These are phyloP conservation scores for Hirundo rustica DNA, from an alignment of 2,797 vertebrate species.

Conservation along the genomic window DNA sequence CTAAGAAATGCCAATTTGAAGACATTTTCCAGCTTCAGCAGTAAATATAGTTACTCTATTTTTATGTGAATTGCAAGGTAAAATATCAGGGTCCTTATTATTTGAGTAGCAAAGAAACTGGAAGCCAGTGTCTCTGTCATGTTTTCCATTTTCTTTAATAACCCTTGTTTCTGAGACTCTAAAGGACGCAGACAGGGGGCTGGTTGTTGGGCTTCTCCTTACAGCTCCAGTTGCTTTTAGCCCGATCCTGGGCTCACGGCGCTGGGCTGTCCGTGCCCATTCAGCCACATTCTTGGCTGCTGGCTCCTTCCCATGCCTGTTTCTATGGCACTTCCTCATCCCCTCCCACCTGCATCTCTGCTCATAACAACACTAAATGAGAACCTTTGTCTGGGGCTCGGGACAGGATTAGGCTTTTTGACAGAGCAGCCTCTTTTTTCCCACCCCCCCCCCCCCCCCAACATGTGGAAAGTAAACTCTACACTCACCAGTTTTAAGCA, in stretches of 20 bases:
- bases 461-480: not conserved
- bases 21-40: not conserved
- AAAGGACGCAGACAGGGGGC: not conserved
- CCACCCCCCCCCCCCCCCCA: no score
- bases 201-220: not conserved
- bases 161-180: not conserved
- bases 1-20: not conserved
- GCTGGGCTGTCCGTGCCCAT: not conserved
- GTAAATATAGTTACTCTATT: not conserved
- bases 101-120: not conserved
- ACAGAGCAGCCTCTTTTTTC: not conserved
- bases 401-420: not conserved
- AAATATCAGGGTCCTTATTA: not conserved
- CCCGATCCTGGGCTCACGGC: not conserved
- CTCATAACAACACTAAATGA: not conserved
- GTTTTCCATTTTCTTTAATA: not conserved
- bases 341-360: not conserved
- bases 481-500: not conserved
- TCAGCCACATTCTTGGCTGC: conserved; percentile 11
- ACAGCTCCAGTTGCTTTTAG: not conserved
- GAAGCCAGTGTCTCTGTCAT: not conserved
- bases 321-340: conserved; percentile 17
- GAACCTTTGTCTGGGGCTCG: not conserved
- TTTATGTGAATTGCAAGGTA: not conserved
- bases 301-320: not conserved